Evolutionary conservation across 1,140 invertebrate species (phyloP).

Genomic region (Drosophila sp.): DNA sequence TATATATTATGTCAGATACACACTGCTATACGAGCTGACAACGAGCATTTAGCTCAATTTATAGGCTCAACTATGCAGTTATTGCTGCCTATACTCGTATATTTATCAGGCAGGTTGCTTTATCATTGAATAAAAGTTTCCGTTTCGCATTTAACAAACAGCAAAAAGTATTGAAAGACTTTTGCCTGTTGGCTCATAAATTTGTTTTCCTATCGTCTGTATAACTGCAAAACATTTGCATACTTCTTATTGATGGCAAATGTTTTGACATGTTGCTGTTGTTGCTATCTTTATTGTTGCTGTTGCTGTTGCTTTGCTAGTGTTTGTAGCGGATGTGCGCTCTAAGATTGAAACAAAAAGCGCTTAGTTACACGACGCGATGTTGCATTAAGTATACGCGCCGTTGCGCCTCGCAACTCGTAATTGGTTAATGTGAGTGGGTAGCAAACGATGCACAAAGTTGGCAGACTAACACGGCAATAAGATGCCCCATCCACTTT

Average conservation of each 20-base stretch:
- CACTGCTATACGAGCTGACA: conserved; percentile 8
- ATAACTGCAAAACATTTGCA: conserved; percentile 75
- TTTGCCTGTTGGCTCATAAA: conserved; percentile 58
- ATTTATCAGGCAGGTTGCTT: conserved; percentile 38
- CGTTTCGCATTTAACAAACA: conserved; percentile 57
- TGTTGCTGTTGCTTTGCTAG: conserved; percentile 18
- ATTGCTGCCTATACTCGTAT: too few species aligned
- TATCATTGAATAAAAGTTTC: conserved; percentile 70
- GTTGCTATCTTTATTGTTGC: not conserved
- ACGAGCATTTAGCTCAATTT: conserved; percentile 41
- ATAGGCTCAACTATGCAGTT: conserved; percentile 44
- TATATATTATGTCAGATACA: conserved; percentile 41
- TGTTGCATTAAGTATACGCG: conserved; percentile 70
- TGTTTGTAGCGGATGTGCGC: conserved; percentile 64
- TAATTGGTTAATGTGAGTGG: conserved; percentile 63
- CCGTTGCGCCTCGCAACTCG: conserved; percentile 35
- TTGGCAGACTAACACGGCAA: conserved; percentile 23
- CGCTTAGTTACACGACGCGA: conserved; percentile 23
- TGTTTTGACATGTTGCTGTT: conserved; percentile 64
- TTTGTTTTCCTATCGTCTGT: conserved; percentile 43
- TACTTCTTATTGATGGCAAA: conserved; percentile 71
- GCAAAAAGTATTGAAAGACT: conserved; percentile 44
- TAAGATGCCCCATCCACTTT: conserved; percentile 39
- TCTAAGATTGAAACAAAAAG: conserved; percentile 41
- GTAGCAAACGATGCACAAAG: conserved; percentile 49